Percentiles rank a stretch among this genome's conserved stretches.
phyloP scores from a whole-genome alignment of 2,888 invertebrate genomes.

The Pristionchus mayeri region DNA sequence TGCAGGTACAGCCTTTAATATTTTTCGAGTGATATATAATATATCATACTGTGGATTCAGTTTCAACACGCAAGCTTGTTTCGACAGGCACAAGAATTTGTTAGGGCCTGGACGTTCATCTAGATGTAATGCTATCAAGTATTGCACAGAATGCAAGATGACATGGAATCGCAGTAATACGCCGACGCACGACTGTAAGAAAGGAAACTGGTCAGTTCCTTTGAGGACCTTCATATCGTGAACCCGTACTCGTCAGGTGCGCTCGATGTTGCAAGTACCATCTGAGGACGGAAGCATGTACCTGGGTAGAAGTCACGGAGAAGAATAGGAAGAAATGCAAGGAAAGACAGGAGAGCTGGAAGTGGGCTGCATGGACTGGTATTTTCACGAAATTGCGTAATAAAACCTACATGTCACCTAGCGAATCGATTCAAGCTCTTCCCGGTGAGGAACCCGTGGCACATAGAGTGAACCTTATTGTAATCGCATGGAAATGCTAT shows the following conservation, averaged over 20 bases:
- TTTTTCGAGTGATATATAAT: too few species aligned
- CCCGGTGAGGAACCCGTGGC: neutral
- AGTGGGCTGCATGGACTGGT: neutral
- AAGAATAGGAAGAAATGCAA: neutral
- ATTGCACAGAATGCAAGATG: neutral
- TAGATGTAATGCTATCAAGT: neutral
- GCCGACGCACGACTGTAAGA: neutral
- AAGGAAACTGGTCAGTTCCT: neutral
- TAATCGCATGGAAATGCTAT: neutral
- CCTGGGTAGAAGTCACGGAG: neutral
- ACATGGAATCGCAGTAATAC: neutral
- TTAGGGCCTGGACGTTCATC: neutral
- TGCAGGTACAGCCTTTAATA: too few species aligned
- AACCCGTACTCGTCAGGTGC: neutral
- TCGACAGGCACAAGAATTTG: neutral
- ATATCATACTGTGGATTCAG: neutral
- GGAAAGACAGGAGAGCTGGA: neutral
- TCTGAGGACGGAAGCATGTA: neutral
- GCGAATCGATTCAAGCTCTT: neutral
- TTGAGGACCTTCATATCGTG: neutral
- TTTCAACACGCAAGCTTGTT: neutral
- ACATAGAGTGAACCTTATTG: neutral
- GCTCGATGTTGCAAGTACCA: neutral
- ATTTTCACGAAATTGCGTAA: neutral
- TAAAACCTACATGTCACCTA: neutral